Evolutionary conservation across 2,113 vertebrate species (phyloP), one percentile per base, ranked within the genome.

Genomic region (Urocynchramus pylzowi): DNA sequence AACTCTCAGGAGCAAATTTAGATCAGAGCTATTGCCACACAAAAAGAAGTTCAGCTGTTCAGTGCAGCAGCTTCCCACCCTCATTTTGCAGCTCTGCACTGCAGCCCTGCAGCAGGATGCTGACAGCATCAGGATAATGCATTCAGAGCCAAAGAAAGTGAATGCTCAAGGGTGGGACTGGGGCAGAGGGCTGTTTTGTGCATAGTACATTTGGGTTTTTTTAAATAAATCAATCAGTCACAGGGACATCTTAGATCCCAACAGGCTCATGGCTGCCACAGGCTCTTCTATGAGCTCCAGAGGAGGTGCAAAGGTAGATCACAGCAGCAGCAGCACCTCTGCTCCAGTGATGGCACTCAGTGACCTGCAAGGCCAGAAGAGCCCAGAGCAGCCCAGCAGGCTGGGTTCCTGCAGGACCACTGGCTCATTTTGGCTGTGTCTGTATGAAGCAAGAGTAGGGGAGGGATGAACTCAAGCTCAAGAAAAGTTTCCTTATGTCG

Each of bases 101-200:
- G 22, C 54, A 69, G 49, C 2, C 9, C 10, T 11, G n/a, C 45
- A 60, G 35, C 2, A 39, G 82, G 78, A 74, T 27, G 44, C 53
- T 84, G 44, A 7, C 24, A 65, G 12, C 35, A 44, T 4, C 6
- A 1, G 15, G 41, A 54, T 6, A 35, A 83, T 0, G 4, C 31
- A 24, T 30, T 33, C 37, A 35, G 24, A 64, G 41, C 21, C 39
- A 42, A 41, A 59, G 27, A 41, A 53, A 44, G 3, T 1, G 2
- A 63, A 52, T 4, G 11, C 7, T 52, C 28, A 27, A 7, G 1
- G 1, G 2, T 22, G 22, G 47, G 9, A 20, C 1, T 28, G 4
- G 17, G 7, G 11, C 15, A 33, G 24, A 33, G 24, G 28, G 31
- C 3, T 65, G 35, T 27, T 49, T 42, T 42, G 31, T 27, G 31